Conservation (phyloP, 2,797 vertebrate species). For the Oreochromis mossambicus region DNA sequence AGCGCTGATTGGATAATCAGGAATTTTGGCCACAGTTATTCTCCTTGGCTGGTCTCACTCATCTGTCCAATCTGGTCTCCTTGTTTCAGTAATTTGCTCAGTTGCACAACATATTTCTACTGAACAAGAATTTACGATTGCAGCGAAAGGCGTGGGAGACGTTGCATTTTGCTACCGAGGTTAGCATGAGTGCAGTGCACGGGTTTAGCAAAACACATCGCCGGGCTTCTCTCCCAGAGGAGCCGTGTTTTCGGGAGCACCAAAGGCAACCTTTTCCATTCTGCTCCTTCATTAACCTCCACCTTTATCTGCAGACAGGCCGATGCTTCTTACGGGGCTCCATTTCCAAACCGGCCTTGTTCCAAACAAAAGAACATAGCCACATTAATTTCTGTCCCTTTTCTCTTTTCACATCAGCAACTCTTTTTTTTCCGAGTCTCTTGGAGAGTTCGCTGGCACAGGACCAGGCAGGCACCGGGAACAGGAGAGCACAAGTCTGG, state of each 20-base stretch:
- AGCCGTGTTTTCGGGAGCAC: constrained; percentile 10
- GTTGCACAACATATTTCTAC: constrained; percentile 49
- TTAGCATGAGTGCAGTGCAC: neutral
- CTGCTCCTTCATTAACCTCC: constrained; percentile 56
- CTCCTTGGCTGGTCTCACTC: constrained; percentile 70
- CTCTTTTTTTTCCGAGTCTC: constrained; percentile 55
- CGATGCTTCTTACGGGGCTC: constrained; percentile 30
- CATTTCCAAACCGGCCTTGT: constrained; percentile 51
- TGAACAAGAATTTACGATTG: constrained; percentile 39
- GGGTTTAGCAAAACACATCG: neutral
- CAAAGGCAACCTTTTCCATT: constrained; percentile 33
- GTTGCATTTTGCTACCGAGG: neutral
- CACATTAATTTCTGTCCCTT: constrained; percentile 38
- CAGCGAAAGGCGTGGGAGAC: neutral
- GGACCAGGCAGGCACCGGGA: constrained; percentile 59
- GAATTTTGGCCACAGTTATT: constrained; percentile 72
- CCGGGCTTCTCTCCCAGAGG: neutral
- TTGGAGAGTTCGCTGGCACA: constrained; percentile 56
- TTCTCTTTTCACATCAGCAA: constrained; percentile 51
- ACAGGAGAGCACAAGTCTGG: constrained; percentile 56
- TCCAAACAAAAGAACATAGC: constrained; percentile 47
- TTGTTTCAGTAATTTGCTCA: constrained; percentile 59
- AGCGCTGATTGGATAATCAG: constrained; percentile 76
- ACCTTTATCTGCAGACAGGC: constrained; percentile 54
- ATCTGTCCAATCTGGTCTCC: constrained; percentile 69